phyloP scores from a whole-genome alignment of 2,888 invertebrate species.

The Platycheirus albimanus region DNA sequence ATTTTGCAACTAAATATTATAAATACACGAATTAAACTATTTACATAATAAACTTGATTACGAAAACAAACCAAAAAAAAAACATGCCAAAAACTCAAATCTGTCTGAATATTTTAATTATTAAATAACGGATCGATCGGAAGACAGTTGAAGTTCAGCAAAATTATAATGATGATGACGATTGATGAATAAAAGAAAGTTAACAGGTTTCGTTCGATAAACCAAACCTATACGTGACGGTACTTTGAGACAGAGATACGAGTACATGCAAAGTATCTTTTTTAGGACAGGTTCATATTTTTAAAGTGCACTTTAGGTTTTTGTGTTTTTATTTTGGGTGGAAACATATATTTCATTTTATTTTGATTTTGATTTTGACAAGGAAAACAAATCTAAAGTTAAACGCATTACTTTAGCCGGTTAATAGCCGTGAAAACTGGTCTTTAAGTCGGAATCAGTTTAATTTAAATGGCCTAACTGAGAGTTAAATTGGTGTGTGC shows the following conservation, averaged over 20 bases:
- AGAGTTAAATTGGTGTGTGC: not conserved
- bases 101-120: slow-evolving; percentile 38
- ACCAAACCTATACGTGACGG: not conserved
- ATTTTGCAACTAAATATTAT: not conserved
- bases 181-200: slow-evolving; percentile 64
- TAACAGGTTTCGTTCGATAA: slow-evolving; percentile 55
- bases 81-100: not conserved
- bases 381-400: not conserved
- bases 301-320: slow-evolving; percentile 7
- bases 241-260: too few species aligned
- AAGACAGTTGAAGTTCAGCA: slow-evolving; percentile 11
- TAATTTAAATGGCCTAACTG: slow-evolving; percentile 8
- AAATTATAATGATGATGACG: slow-evolving; percentile 5
- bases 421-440: not conserved
- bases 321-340: not conserved
- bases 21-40: slow-evolving; percentile 22
- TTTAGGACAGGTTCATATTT: slow-evolving; percentile 14
- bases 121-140: slow-evolving; percentile 62
- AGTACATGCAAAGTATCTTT: not conserved
- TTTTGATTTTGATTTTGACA: slow-evolving; percentile 18
- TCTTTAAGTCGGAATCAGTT: slow-evolving; percentile 7
- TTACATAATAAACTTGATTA: slow-evolving; percentile 53
- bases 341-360: not conserved
- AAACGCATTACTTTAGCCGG: too few species aligned
- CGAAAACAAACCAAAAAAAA: slow-evolving; percentile 17